phyloP scores from a whole-genome alignment of 1,140 invertebrate genomes.

The Hermetia illucens region DNA sequence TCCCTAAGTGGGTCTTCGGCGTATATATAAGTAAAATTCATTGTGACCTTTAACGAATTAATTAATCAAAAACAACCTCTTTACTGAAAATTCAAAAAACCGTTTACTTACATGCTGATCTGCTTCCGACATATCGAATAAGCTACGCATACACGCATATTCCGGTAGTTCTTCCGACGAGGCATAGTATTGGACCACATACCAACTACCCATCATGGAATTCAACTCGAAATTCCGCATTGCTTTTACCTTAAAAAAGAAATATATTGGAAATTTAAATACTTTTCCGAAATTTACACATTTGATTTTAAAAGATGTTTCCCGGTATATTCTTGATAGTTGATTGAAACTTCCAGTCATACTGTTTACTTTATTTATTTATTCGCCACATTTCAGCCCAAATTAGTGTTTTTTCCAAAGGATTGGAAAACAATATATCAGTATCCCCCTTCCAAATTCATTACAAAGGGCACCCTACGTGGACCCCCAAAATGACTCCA shows the following conservation, averaged over 20 bases:
- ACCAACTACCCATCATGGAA: conserved; percentile 58
- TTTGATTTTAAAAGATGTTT: no score
- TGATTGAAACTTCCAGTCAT: no score
- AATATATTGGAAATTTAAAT: background rate
- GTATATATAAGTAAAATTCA: conserved; percentile 77
- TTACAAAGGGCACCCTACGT: no score
- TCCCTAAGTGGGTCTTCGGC: conserved; percentile 68
- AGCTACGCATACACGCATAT: conserved; percentile 70
- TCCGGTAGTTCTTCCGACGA: conserved; percentile 67
- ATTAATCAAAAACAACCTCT: background rate
- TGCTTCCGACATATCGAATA: conserved; percentile 40
- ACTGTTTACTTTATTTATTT: no score
- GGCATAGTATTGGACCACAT: conserved; percentile 72
- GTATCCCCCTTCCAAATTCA: no score
- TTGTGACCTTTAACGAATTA: conserved; percentile 39
- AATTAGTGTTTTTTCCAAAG: no score
- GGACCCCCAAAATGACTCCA: no score
- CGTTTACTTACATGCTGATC: conserved; percentile 15
- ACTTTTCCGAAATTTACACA: no score
- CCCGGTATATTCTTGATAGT: no score
- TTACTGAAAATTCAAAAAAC: background rate
- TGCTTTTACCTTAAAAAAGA: conserved; percentile 29
- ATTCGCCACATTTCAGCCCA: no score
- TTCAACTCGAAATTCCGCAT: conserved; percentile 38
- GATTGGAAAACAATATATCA: no score